Evolutionary conservation across 2,797 vertebrate species (phyloP).

Genomic region (Labroides dimidiatus): DNA sequence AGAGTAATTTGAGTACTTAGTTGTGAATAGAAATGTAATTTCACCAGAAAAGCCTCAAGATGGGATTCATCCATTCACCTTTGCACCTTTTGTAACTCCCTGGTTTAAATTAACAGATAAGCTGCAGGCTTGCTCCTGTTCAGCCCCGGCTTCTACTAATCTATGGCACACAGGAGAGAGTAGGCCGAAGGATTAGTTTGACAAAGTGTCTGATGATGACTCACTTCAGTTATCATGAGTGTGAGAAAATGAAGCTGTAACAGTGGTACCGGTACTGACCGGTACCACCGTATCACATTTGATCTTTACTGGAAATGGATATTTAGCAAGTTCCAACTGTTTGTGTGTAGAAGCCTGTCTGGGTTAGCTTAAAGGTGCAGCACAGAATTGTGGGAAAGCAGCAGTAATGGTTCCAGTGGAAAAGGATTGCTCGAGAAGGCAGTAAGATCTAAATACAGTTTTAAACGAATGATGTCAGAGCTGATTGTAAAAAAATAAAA

Average conservation of each 20-base stretch:
- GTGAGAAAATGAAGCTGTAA: constrained; percentile 17
- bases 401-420: constrained; percentile 57
- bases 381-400: constrained; percentile 17
- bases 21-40: constrained; percentile 13
- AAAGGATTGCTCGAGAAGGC: constrained; percentile 14
- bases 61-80: constrained; percentile 11
- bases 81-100: constrained; percentile 28
- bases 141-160: constrained; percentile 57
- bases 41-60: constrained; percentile 20
- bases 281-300: not conserved
- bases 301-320: not conserved
- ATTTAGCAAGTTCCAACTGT: not conserved
- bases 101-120: constrained; percentile 38
- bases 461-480: constrained; percentile 71
- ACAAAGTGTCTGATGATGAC: constrained; percentile 29
- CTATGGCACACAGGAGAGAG: constrained; percentile 30
- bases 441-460: constrained; percentile 48
- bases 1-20: not conserved
- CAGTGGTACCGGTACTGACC: constrained; percentile 1
- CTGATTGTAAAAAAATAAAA: constrained; percentile 60
- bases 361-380: constrained; percentile 24
- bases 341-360: not conserved
- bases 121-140: constrained; percentile 39
- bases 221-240: constrained; percentile 25
- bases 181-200: constrained; percentile 53